Evolutionary conservation across 2,888 invertebrate species (phyloP).

Genomic region (Lasius platythorax): DNA sequence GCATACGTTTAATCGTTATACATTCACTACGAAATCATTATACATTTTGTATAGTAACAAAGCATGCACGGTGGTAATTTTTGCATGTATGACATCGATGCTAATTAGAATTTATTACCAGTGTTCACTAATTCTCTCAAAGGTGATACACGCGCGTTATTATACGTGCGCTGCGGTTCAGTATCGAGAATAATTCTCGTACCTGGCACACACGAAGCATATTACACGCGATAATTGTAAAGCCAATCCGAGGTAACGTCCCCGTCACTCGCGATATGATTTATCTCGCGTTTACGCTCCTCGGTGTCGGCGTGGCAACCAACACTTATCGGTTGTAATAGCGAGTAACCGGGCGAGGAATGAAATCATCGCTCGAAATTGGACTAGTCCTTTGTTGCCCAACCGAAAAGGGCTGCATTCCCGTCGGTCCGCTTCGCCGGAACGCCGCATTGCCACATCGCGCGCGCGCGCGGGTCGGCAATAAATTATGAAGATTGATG

Average conservation of each 20-base stretch:
- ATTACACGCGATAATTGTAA: conserved; percentile 44
- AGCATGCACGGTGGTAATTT: conserved; percentile 2
- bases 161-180: conserved; percentile 10
- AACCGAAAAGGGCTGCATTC: conserved; percentile 56
- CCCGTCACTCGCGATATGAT: conserved; percentile 32
- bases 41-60: not conserved
- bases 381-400: conserved; percentile 58
- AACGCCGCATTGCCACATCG: conserved; percentile 57
- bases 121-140: conserved; percentile 22
- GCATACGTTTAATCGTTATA: not conserved
- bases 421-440: conserved; percentile 47
- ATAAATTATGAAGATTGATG: conserved; percentile 77
- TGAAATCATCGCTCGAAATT: conserved; percentile 59
- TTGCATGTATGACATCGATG: not conserved
- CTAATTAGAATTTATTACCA: conserved; percentile 27
- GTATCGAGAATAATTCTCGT: conserved; percentile 29
- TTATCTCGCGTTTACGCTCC: conserved; percentile 29
- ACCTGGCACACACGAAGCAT: not conserved
- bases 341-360: conserved; percentile 36
- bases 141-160: conserved; percentile 13
- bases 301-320: conserved; percentile 35
- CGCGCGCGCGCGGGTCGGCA: conserved; percentile 61
- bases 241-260: conserved; percentile 27
- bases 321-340: conserved; percentile 40
- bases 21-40: not conserved